Evolutionary conservation across 2,113 vertebrate species (phyloP), one percentile per base, ranked within the genome.

Genomic region (Ciconia maguari): DNA sequence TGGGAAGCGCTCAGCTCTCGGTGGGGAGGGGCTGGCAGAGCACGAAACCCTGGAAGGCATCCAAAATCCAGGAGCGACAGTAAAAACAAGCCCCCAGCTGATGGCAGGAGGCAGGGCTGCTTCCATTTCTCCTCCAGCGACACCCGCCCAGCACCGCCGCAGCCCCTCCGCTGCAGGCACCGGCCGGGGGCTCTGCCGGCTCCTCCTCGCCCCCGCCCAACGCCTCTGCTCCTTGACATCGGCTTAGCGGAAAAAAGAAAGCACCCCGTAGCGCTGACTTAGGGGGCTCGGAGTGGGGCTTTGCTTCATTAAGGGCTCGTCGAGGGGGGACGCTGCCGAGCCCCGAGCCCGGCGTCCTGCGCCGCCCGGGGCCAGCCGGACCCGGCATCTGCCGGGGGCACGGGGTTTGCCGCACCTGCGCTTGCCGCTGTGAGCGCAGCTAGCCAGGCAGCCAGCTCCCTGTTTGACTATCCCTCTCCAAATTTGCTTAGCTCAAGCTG

Each of bases 401-500:
- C 2, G 9, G 54, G 18, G 13, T 4, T 61, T 52, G 93, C 92
- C 21, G 16, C 82, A 1, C 36, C 91, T 90, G 96, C 89, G 94
- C 96, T 94, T 87, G 62, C 91, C 78, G 89, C 60, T 52, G 68
- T 11, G 93, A 66, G 86, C 95, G 66, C 80, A 34, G 60, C 96
- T 76, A 96, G 92, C 93, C 94, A 20, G 95, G 93, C 94, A 78
- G 42, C 96, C 97, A 77, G 92, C 94, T 96, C 96, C 89, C 69
- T 97, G 96, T 97, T 98, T 98, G 96, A 86, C 95, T 91, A 81
- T 80, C 86, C 82, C 97, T 98, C 92, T 96, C 96, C 96, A 92
- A 79, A 96, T 97, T 96, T 98, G 97, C 96, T 96, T 7, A 95
- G 97, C 70, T 32, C 24, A 18, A 80, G 96, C 96, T 77, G 93